phyloP scores from a whole-genome alignment of 2,113 vertebrate species.

The Donacobius atricapilla region DNA sequence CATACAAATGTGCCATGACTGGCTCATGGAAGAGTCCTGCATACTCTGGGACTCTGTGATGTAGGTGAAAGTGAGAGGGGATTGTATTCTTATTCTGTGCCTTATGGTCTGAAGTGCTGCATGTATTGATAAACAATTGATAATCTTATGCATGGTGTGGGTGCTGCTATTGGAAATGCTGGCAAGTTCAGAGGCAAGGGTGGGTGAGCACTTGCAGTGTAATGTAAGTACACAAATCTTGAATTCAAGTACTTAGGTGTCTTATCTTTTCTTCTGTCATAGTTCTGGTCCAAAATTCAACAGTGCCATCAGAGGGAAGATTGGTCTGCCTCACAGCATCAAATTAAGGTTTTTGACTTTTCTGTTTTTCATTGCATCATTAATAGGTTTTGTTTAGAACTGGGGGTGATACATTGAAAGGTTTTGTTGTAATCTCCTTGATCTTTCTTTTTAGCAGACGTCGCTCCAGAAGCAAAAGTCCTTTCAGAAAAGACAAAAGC shows the following conservation, averaged over 20 bases:
- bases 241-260: background rate
- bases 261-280: conserved; percentile 70
- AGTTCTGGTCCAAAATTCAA: conserved; percentile 93
- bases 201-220: background rate
- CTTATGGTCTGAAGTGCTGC: background rate
- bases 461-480: conserved; percentile 89
- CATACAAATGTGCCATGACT: accelerated
- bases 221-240: background rate
- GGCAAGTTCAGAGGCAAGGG: background rate
- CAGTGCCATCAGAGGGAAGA: conserved; percentile 90
- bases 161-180: background rate
- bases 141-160: background rate
- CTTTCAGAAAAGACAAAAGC: conserved; percentile 92
- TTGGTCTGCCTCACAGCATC: conserved; percentile 88
- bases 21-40: background rate
- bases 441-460: conserved; percentile 75
- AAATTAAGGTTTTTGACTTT: conserved; percentile 86
- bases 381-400: conserved; percentile 51
- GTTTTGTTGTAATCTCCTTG: conserved; percentile 13
- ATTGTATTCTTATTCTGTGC: background rate
- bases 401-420: background rate
- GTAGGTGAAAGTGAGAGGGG: background rate
- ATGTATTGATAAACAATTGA: accelerated
- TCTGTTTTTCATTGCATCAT: conserved; percentile 12
- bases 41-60: background rate